Base-by-base conservation (phyloP, 2,113 vertebrate genomes). In the Pithys albifrons region DNA sequence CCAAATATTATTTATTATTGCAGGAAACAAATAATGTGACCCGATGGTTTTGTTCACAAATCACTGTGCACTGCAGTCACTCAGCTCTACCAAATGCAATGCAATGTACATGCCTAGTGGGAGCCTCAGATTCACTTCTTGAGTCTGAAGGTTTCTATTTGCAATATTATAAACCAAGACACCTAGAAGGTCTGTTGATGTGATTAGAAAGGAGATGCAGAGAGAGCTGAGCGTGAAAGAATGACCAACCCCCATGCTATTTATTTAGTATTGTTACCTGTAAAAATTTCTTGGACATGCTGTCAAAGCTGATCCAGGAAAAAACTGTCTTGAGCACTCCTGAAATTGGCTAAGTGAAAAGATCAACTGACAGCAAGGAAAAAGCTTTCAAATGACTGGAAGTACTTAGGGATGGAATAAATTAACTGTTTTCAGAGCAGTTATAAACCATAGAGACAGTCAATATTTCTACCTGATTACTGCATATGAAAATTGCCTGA, bases 301-400 rank as follows among this genome's bases (percentile, higher is more conserved):
- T 97, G 91, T 95, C 96, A 97, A 77, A 94, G 58, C 52, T 84
- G 62, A 95, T 96, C 43, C 72, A 61, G 74, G 27, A 73, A 48
- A 91, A 78, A 82, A 52, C 10, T 62, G 17, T 91, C 81, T 91
- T 6, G 7, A 81, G 46, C 46, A 45, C n/a, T 81, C 71, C 91
- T 85, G 77, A 95, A 93, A 93, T 39, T 2, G 2, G n/a, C 59
- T 89, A 84, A 96, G 52, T 41, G 74, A 65, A 74, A 91, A 81
- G 80, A 91, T 85, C 82, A 85, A 89, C 54, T 33, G 46, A 41
- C 66, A 92, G 41, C 37, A 51, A 82, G 24, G 37, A 85, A 67
- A 85, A 76, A 62, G 46, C 64, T 88, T 94, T 76, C 75, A 82
- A 79, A 88, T 27, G 20, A 14, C 41, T 58, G 35, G 10, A 80